Percentiles rank a stretch among this genome's conserved stretches.
Evolutionary conservation across 1,140 invertebrate genomes (phyloP).

Genomic region (Microplitis mediator): DNA sequence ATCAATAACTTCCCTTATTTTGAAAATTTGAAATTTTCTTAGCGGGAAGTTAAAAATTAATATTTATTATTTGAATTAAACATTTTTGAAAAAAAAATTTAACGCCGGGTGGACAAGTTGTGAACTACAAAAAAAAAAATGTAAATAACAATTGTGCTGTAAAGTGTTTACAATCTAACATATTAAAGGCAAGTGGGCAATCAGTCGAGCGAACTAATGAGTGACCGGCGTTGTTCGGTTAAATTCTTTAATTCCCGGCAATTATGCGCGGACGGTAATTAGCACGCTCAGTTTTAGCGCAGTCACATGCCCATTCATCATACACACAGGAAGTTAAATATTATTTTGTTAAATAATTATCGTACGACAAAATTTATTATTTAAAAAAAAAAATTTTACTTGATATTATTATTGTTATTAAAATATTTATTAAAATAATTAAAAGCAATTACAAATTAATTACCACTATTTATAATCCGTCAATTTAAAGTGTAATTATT

Average conservation of each 20-base stretch:
- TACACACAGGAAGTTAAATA: background rate
- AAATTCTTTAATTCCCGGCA: conserved; percentile 37
- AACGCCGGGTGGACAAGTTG: too few species aligned
- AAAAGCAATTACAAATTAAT: too few species aligned
- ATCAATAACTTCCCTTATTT: too few species aligned
- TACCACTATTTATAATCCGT: too few species aligned
- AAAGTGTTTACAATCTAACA: conserved; percentile 56
- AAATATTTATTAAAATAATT: too few species aligned
- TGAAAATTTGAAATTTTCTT: too few species aligned
- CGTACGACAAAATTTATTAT: too few species aligned
- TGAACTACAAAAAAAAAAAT: background rate
- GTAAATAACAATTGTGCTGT: conserved; percentile 33
- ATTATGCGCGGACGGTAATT: conserved; percentile 36
- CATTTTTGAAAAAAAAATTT: background rate
- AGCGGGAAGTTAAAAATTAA: too few species aligned
- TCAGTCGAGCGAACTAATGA: conserved; percentile 49
- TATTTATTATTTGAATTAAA: too few species aligned
- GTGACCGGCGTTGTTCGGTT: conserved; percentile 31
- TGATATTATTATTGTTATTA: too few species aligned
- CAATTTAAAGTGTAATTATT: too few species aligned
- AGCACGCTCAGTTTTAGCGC: conserved; percentile 3
- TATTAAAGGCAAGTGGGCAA: conserved; percentile 43
- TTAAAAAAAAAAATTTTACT: background rate
- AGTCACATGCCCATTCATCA: background rate
- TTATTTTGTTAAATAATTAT: too few species aligned